These are phyloP conservation scores for Loriculus beryllinus DNA, from an alignment of 2,797 vertebrate species.

Conservation along the genomic window DNA sequence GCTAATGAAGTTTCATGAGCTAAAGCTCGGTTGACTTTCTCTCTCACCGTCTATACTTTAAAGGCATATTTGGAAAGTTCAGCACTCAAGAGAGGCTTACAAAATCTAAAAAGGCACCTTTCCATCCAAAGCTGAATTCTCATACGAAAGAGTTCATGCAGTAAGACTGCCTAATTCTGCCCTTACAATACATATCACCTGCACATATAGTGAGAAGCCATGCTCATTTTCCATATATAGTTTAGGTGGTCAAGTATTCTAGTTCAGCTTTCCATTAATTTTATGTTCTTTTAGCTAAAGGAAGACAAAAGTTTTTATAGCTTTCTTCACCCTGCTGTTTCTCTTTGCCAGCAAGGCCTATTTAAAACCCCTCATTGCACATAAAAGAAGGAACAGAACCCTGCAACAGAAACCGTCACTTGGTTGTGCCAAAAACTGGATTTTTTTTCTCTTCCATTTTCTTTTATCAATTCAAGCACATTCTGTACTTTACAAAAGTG, in stretches of 20 bases:
- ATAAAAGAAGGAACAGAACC: not conserved
- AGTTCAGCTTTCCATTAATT: not conserved
- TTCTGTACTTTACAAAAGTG: not conserved
- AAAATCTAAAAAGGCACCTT: not conserved
- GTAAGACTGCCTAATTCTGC: not conserved
- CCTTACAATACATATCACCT: not conserved
- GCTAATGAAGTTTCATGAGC: not conserved
- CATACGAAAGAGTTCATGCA: not conserved
- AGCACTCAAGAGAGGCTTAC: not conserved
- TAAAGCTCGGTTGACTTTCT: not conserved
- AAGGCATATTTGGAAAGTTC: not conserved
- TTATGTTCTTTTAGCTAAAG: not conserved
- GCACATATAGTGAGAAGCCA: not conserved
- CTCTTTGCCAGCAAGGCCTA: not conserved
- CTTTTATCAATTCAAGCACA: not conserved
- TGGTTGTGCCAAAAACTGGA: not conserved
- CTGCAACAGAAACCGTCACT: not conserved
- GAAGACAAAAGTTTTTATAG: not conserved
- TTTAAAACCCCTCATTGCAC: not conserved
- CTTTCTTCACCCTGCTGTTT: not conserved
- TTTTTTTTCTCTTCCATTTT: not conserved
- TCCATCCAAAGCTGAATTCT: not conserved
- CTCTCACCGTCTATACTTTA: not conserved
- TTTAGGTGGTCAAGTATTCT: not conserved
- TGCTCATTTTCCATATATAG: not conserved